These are phyloP conservation scores for Leptopilina clavipes DNA, from an alignment of 1,140 invertebrate species.

Conservation along the genomic window DNA sequence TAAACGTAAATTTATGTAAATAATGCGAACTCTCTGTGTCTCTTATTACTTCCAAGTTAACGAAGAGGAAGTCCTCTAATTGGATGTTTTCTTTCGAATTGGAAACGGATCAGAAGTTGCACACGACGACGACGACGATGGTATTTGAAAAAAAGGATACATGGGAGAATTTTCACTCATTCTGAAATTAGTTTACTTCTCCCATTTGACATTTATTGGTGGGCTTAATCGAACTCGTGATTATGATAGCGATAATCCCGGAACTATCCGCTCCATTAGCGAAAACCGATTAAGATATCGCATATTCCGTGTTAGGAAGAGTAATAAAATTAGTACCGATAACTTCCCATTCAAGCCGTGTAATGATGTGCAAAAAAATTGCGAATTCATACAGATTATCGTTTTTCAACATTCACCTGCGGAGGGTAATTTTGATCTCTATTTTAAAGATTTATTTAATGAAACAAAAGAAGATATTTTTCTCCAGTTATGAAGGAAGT, in stretches of 20 bases:
- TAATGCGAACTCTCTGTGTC: slow-evolving; percentile 24
- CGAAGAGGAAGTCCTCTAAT: slow-evolving; percentile 48
- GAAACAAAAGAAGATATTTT: too few relatives aligned
- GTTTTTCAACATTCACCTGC: background rate
- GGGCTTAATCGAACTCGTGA: slow-evolving; percentile 40
- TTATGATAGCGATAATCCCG: slow-evolving; percentile 41
- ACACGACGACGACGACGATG: background rate
- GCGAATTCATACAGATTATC: background rate
- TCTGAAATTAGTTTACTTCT: background rate
- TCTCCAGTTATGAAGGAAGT: too few relatives aligned
- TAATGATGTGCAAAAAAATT: slow-evolving; percentile 13
- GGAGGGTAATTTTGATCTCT: too few relatives aligned
- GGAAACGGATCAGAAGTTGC: slow-evolving; percentile 22
- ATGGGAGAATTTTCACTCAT: too few relatives aligned
- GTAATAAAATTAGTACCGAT: slow-evolving; percentile 4
- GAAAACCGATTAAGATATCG: slow-evolving; percentile 41
- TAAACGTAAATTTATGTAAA: slow-evolving; percentile 56
- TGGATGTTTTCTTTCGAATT: slow-evolving; percentile 51
- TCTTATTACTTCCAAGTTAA: slow-evolving; percentile 37
- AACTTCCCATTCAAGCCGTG: background rate
- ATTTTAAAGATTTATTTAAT: too few relatives aligned
- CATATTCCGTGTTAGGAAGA: slow-evolving; percentile 18
- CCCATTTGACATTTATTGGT: slow-evolving; percentile 36
- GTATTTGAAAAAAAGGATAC: background rate
- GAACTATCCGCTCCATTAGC: slow-evolving; percentile 18